Conservation (phyloP, 64 coral and sea anemone species). For the Actinia equina region DNA sequence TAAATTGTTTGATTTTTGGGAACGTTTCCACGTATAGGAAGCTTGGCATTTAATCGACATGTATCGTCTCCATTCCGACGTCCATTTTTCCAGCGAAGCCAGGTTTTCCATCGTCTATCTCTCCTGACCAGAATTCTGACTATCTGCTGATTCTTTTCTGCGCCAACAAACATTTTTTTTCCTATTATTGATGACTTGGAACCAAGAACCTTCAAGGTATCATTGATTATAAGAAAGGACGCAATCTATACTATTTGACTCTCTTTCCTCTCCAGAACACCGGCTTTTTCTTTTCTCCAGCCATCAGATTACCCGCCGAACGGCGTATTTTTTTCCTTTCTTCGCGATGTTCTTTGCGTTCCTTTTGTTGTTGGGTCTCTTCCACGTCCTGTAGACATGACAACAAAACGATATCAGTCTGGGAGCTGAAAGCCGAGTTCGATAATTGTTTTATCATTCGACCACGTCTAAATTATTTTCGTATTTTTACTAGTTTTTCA, state of each 20-base stretch:
- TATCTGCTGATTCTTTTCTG: background rate
- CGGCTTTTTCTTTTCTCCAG: conserved; percentile 66
- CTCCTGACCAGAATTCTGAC: too few relatives aligned
- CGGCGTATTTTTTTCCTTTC: conserved; percentile 83
- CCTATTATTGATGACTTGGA: background rate
- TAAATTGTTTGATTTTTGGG: background rate
- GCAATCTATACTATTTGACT: conserved; percentile 36
- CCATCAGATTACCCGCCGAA: conserved; percentile 63
- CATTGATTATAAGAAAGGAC: background rate
- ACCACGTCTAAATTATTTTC: too few relatives aligned
- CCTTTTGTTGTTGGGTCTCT: conserved; percentile 42
- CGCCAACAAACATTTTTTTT: background rate
- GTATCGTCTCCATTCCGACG: background rate
- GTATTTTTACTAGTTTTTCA: background rate
- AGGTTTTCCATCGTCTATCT: too few relatives aligned
- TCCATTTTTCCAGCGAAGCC: too few relatives aligned
- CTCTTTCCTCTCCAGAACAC: conserved; percentile 87
- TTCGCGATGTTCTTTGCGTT: conserved; percentile 58
- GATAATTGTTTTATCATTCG: too few relatives aligned
- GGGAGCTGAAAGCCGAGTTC: too few relatives aligned
- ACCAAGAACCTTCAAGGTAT: background rate
- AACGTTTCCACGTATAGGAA: too few relatives aligned
- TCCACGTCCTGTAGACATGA: conserved; percentile 11
- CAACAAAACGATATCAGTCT: background rate
- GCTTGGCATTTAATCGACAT: too few relatives aligned